Evolutionary conservation across 2,888 invertebrate species (phyloP), one percentile per base, ranked within the genome.

Genomic region (Microchrysa polita): DNA sequence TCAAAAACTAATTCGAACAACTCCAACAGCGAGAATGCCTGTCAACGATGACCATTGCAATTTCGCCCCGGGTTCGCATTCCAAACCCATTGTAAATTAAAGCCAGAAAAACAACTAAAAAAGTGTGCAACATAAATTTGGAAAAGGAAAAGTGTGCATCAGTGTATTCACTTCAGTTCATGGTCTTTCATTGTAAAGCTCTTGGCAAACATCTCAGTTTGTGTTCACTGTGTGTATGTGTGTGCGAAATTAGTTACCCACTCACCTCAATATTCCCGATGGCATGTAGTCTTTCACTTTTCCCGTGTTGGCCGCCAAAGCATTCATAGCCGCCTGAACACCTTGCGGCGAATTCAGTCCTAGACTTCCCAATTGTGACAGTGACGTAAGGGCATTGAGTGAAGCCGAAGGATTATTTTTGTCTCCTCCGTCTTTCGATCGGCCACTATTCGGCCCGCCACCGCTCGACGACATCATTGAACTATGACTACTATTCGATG

Each of bases 231-330:
- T 16, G 16, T 20, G 27, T n/a, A n/a, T n/a, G 27, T 34, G 27
- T 34, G 27, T 34, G 27, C 27, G 27, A 34, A 18, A 40, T 55
- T 34, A 14, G 12, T 42, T 40, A 40, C 12, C 9, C 27, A 40
- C 81, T 84, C 80, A 86, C 86, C 86, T 86, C 80, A 86, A 82
- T 79, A 86, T 86, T 80, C 86, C 86, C 76, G 86, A 81, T 75
- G 86, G 86, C 83, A 88, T 83, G 73, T 83, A 84, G 75, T 84
- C 84, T 78, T 84, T 84, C 61, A 78, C 77, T 77, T 80, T 81
- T 59, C 79, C 80, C 27, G 82, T 80, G 42, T 82, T 81, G 69
- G 83, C 84, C 2, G 84, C 85, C 14, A 84, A 81, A 1, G 84
- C 85, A 79, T 84, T 85, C 85, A 85, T 85, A 1, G 85, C 85